phyloP scores from a whole-genome alignment of 2,888 invertebrate species.

The Cyaniris semiargus region DNA sequence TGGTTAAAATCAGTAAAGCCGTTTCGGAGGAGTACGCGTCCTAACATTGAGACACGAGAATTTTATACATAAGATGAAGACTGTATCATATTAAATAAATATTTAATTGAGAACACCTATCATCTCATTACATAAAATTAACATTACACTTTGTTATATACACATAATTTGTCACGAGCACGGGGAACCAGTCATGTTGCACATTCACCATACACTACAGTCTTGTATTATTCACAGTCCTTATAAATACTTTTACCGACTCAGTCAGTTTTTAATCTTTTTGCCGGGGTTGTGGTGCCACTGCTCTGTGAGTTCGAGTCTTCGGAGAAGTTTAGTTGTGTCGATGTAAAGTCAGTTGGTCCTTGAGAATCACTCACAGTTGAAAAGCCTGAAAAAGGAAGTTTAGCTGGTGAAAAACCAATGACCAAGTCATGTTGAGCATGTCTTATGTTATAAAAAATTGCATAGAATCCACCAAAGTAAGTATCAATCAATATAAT shows the following conservation, averaged over 20 bases:
- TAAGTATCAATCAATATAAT: too few relatives aligned
- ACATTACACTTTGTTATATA: constrained; percentile 24
- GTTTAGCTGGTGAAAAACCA: not conserved
- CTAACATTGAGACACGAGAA: too few relatives aligned
- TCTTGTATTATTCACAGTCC: constrained; percentile 18
- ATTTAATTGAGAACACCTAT: constrained; percentile 26
- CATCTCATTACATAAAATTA: constrained; percentile 13
- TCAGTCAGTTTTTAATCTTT: constrained; percentile 89
- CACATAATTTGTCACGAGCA: constrained; percentile 28
- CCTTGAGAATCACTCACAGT: constrained; percentile 95
- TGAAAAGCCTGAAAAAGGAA: constrained; percentile 86
- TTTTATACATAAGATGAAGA: too few relatives aligned
- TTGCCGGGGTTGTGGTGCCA: constrained; percentile 85
- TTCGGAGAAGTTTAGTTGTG: constrained; percentile 92
- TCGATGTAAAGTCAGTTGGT: constrained; percentile 91
- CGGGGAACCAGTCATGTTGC: constrained; percentile 19
- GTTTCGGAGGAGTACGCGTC: too few relatives aligned
- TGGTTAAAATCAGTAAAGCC: too few relatives aligned
- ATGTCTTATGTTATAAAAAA: not conserved
- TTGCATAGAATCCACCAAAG: not conserved
- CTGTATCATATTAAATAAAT: constrained; percentile 4
- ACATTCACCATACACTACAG: not conserved
- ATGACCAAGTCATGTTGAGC: too few relatives aligned
- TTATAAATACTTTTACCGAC: constrained; percentile 27
- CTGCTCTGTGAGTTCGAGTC: constrained; percentile 95